Conservation (phyloP, 2,113 vertebrate species). For the Ornithorhynchus anatinus region DNA sequence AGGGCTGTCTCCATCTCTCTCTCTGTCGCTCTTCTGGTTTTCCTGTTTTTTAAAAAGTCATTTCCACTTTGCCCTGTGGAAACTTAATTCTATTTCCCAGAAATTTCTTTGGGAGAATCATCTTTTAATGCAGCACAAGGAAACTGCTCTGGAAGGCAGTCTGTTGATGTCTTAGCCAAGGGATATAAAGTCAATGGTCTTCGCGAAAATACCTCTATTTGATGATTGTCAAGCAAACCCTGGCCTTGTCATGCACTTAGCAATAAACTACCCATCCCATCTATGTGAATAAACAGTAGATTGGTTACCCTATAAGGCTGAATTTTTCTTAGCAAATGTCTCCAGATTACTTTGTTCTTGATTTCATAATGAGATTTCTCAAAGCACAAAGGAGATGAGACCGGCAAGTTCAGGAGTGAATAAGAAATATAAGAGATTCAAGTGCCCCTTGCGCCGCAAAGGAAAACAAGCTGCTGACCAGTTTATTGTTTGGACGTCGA, state of each 20-base stretch:
- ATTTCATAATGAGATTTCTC: background rate
- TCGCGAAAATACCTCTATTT: background rate
- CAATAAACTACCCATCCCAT: slow-evolving; percentile 36
- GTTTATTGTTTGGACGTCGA: background rate
- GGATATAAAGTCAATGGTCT: accelerated
- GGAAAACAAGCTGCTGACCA: background rate
- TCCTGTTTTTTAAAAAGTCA: no score
- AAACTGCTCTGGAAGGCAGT: background rate
- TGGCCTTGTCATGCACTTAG: slow-evolving; percentile 10
- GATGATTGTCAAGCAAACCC: slow-evolving; percentile 30
- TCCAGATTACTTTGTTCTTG: background rate
- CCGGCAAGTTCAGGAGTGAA: background rate
- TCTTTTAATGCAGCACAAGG: accelerated
- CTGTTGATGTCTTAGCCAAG: background rate
- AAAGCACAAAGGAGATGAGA: slow-evolving; percentile 2
- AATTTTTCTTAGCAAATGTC: slow-evolving; percentile 27
- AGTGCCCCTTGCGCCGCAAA: background rate
- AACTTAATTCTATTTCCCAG: no score
- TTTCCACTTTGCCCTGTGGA: no score
- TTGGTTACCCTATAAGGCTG: background rate
- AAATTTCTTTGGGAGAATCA: no score
- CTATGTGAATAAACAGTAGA: slow-evolving; percentile 30
- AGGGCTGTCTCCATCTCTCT: no score
- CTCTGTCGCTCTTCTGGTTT: no score
- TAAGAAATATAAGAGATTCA: slow-evolving; percentile 8